phyloP scores from a whole-genome alignment of 2,113 vertebrate species.

The Gambusia affinis region DNA sequence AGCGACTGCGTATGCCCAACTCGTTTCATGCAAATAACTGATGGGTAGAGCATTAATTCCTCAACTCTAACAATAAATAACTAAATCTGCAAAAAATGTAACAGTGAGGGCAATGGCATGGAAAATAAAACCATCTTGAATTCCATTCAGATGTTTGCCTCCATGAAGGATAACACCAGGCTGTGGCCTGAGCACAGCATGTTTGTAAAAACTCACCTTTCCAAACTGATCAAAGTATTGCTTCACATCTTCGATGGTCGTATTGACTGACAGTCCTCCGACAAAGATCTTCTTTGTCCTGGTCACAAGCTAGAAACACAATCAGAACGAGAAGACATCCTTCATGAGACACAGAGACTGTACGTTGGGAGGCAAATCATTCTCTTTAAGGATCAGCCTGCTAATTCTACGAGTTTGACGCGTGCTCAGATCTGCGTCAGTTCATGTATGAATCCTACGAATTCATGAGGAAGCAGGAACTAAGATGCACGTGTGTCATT shows the following conservation, averaged over 20 bases:
- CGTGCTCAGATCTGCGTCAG: background rate
- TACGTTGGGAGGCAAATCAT: slow-evolving; percentile 39
- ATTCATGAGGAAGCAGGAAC: slow-evolving; percentile 9
- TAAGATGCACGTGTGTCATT: slow-evolving; percentile 16
- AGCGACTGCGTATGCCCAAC: too few relatives aligned
- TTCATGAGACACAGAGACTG: slow-evolving; percentile 51
- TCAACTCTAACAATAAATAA: too few relatives aligned
- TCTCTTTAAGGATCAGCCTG: slow-evolving; percentile 24
- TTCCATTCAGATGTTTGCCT: background rate
- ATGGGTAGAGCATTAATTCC: too few relatives aligned
- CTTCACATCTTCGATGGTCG: slow-evolving; percentile 95
- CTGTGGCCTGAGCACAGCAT: background rate
- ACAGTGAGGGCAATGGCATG: background rate
- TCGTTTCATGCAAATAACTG: background rate
- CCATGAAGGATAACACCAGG: background rate
- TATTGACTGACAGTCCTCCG: slow-evolving; percentile 94
- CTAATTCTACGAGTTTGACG: slow-evolving; percentile 3
- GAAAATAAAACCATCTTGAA: background rate
- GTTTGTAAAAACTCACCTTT: slow-evolving; percentile 83
- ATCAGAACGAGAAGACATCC: slow-evolving; percentile 30
- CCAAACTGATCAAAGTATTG: slow-evolving; percentile 97
- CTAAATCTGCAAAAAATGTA: background rate
- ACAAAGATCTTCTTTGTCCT: slow-evolving; percentile 99
- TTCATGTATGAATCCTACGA: background rate
- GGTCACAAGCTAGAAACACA: slow-evolving; percentile 90